Evolutionary conservation across 2,113 vertebrate species (phyloP).

Genomic region (Hemibagrus wyckioides): DNA sequence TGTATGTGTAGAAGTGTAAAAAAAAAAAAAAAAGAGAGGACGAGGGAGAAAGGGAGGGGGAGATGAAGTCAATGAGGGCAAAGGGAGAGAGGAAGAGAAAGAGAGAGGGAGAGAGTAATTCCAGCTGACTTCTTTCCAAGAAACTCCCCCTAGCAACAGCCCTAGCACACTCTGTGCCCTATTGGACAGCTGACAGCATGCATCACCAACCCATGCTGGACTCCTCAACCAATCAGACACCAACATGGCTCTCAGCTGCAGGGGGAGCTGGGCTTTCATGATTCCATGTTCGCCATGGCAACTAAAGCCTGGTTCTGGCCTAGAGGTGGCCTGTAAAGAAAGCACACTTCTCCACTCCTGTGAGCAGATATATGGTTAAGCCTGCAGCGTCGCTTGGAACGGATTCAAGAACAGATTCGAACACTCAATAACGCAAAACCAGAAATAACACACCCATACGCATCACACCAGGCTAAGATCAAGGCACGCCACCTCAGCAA

Average conservation of each 20-base stretch:
- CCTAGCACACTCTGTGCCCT: slow-evolving; percentile 60
- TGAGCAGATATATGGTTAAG: neutral
- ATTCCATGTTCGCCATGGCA: slow-evolving; percentile 78
- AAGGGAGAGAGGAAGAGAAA: slow-evolving; percentile 63
- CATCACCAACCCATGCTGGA: slow-evolving; percentile 74
- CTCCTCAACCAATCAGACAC: slow-evolving; percentile 68
- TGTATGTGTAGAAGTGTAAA: slow-evolving; percentile 60
- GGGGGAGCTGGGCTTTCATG: slow-evolving; percentile 68
- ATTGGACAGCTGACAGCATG: slow-evolving; percentile 72
- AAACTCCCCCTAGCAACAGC: slow-evolving; percentile 82
- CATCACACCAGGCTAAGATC: neutral
- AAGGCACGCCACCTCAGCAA: neutral
- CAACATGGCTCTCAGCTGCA: slow-evolving; percentile 37
- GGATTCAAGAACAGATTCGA: neutral
- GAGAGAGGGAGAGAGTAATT: slow-evolving; percentile 58
- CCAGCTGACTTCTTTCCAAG: slow-evolving; percentile 75
- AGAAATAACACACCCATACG: neutral
- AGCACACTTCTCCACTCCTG: neutral
- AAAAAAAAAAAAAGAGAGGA: slow-evolving; percentile 36
- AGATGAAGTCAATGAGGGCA: slow-evolving; percentile 74
- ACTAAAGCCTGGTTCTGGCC: slow-evolving; percentile 70
- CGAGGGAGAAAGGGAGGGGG: slow-evolving; percentile 52
- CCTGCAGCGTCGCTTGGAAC: neutral
- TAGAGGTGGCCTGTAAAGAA: slow-evolving; percentile 57
- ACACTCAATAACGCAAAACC: neutral